phyloP scores from a whole-genome alignment of 2,888 invertebrate species.

The Craniophora ligustri region DNA sequence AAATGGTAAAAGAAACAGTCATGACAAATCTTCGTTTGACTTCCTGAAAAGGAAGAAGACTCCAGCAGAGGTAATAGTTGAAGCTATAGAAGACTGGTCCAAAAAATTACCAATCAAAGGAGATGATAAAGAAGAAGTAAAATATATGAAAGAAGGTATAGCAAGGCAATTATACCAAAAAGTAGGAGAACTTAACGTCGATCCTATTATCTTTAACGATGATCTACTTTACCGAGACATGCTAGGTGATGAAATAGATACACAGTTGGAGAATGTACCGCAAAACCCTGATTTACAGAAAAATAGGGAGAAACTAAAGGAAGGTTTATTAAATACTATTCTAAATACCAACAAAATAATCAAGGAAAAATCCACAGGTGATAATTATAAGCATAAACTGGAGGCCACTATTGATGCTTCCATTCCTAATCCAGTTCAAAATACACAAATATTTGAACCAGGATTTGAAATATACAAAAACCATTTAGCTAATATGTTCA shows the following conservation, averaged over 20 bases:
- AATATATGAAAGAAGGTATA: slow-evolving; percentile 60
- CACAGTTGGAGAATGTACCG: slow-evolving; percentile 61
- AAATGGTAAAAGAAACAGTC: background rate
- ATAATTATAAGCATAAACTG: slow-evolving; percentile 68
- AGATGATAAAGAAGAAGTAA: slow-evolving; percentile 47
- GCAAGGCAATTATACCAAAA: slow-evolving; percentile 68
- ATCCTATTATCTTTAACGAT: slow-evolving; percentile 63
- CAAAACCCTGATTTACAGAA: slow-evolving; percentile 52
- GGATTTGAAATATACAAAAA: slow-evolving; percentile 74
- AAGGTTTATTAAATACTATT: slow-evolving; percentile 60
- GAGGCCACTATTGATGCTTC: slow-evolving; percentile 69
- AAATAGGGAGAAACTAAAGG: slow-evolving; percentile 59
- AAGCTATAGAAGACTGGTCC: slow-evolving; percentile 72
- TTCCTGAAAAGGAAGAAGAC: slow-evolving; percentile 21
- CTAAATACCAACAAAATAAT: slow-evolving; percentile 61
- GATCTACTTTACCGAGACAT: slow-evolving; percentile 63
- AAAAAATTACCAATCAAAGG: slow-evolving; percentile 64
- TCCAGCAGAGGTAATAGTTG: slow-evolving; percentile 59
- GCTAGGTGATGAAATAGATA: slow-evolving; percentile 66
- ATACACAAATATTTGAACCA: slow-evolving; percentile 58
- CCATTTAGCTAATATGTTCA: slow-evolving; percentile 69
- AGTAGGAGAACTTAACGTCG: slow-evolving; percentile 66
- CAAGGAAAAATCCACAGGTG: slow-evolving; percentile 62
- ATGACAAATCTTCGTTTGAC: background rate
- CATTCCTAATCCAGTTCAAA: slow-evolving; percentile 61